phyloP scores from a whole-genome alignment of 2,113 vertebrate species.

The Pterocles gutturalis region DNA sequence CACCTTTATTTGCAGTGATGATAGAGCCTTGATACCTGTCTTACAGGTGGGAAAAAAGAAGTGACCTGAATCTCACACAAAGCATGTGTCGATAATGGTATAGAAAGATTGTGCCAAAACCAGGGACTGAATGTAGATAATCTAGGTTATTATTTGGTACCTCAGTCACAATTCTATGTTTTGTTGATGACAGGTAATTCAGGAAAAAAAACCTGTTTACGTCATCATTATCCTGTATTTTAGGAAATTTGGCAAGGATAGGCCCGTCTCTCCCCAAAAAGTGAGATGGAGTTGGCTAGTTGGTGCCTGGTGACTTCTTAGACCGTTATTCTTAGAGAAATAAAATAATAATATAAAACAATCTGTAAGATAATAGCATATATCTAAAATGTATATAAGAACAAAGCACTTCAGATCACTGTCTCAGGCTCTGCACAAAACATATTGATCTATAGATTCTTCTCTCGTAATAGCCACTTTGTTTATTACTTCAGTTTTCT shows the following conservation, averaged over 20 bases:
- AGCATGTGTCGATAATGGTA: neutral
- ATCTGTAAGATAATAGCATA: neutral
- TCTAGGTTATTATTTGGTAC: neutral
- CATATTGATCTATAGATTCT: neutral
- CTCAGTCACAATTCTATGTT: neutral
- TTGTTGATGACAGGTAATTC: neutral
- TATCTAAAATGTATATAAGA: neutral
- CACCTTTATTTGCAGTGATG: neutral
- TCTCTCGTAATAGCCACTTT: neutral
- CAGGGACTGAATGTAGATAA: neutral
- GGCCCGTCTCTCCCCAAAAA: neutral
- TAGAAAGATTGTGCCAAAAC: neutral
- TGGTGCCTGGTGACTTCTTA: neutral
- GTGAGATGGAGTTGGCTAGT: neutral
- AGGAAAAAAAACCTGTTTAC: neutral
- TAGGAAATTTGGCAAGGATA: neutral
- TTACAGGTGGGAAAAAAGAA: neutral
- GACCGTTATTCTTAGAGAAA: neutral
- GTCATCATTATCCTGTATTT: neutral
- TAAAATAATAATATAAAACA: neutral
- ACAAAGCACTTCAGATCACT: neutral
- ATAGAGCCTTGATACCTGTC: neutral
- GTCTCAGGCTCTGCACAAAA: neutral
- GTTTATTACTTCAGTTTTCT: conserved; percentile 15
- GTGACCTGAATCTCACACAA: neutral